Conservation (phyloP, 2,888 invertebrate species). For the Deroplatys truncata region DNA sequence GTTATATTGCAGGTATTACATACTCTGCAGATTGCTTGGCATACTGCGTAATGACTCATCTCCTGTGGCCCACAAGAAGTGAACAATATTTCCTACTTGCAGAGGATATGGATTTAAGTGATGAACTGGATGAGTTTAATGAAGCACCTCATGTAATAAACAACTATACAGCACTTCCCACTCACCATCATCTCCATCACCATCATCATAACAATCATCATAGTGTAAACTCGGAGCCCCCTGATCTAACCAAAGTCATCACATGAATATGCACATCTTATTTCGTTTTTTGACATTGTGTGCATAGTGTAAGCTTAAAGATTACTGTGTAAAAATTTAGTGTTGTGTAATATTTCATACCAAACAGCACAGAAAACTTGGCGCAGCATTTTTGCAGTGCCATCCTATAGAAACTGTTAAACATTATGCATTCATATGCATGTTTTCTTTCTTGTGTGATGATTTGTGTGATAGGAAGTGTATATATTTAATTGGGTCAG, state of each 20-base stretch:
- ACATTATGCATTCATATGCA: neutral
- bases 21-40: slow-evolving; percentile 94
- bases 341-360: neutral
- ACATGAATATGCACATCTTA: slow-evolving; percentile 5
- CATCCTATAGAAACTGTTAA: neutral
- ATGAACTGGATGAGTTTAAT: slow-evolving; percentile 86
- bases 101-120: slow-evolving; percentile 52
- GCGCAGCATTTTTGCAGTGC: neutral
- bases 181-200: neutral
- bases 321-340: neutral
- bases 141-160: slow-evolving; percentile 83
- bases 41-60: slow-evolving; percentile 90
- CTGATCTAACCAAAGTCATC: slow-evolving; percentile 35
- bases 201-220: neutral
- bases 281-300: neutral
- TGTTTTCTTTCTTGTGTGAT: neutral
- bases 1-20: slow-evolving; percentile 69
- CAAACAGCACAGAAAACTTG: neutral
- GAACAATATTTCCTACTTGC: slow-evolving; percentile 86
- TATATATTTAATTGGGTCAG: neutral
- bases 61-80: slow-evolving; percentile 92
- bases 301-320: neutral
- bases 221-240: slow-evolving; percentile 41
- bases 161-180: slow-evolving; percentile 40
- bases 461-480: neutral